phyloP scores from a whole-genome alignment of 2,797 vertebrate genomes.

The Ceryle rudis region DNA sequence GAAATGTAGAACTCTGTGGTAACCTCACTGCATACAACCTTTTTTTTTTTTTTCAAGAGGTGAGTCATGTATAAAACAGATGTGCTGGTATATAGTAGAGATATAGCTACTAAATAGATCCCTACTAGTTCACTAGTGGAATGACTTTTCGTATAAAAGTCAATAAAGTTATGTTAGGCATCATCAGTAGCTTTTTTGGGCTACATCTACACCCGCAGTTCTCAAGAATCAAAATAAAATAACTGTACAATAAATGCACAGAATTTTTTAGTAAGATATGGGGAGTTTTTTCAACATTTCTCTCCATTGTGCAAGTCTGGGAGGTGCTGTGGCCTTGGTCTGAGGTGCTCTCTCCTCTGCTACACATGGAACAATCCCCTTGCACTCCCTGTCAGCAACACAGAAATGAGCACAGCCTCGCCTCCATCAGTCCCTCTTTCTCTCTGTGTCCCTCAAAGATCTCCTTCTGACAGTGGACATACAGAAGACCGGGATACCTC shows the following conservation, averaged over 20 bases:
- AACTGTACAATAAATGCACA: background rate
- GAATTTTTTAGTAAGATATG: background rate
- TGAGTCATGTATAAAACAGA: background rate
- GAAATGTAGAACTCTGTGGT: background rate
- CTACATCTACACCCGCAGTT: background rate
- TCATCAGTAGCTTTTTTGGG: background rate
- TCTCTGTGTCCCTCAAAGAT: background rate
- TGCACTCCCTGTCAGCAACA: background rate
- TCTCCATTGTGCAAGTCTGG: background rate
- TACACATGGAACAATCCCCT: background rate
- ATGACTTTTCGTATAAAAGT: background rate
- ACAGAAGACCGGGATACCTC: background rate
- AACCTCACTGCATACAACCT: background rate
- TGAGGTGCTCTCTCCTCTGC: background rate
- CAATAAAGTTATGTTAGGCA: background rate
- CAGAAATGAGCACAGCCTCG: background rate
- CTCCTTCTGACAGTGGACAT: background rate
- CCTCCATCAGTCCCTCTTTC: background rate
- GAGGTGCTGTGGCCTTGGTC: background rate
- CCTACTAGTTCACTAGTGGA: background rate
- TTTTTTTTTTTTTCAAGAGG: background rate
- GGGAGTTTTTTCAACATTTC: background rate
- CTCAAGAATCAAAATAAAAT: background rate
- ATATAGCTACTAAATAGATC: background rate
- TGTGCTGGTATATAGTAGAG: background rate